These are phyloP conservation scores for Hylaeus anthracinus DNA, from an alignment of 1,140 invertebrate species.

Conservation along the genomic window DNA sequence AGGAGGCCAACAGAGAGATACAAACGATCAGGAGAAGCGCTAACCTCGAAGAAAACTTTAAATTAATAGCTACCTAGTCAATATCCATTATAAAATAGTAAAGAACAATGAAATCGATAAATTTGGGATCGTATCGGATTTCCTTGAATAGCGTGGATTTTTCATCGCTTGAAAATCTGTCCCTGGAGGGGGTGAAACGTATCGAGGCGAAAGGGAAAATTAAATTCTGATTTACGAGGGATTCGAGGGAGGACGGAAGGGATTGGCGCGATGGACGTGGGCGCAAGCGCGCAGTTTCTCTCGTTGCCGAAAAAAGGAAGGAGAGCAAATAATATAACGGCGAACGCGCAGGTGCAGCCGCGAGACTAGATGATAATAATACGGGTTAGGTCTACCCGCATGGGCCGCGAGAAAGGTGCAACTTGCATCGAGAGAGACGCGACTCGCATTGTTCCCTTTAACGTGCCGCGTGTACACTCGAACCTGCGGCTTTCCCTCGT, in stretches of 20 bases:
- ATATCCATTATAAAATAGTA: too few relatives aligned
- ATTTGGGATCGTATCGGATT: too few relatives aligned
- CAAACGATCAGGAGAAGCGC: too few relatives aligned
- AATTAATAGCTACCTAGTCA: too few relatives aligned
- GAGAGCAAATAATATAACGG: constrained; percentile 47
- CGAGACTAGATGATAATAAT: constrained; percentile 54
- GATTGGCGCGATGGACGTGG: neutral
- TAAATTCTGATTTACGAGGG: constrained; percentile 34
- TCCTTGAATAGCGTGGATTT: too few relatives aligned
- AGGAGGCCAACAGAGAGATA: too few relatives aligned
- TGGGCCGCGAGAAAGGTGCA: constrained; percentile 50
- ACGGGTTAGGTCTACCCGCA: constrained; percentile 59
- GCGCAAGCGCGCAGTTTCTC: constrained; percentile 9
- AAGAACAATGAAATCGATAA: too few relatives aligned
- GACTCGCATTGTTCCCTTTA: constrained; percentile 45
- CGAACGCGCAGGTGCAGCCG: constrained; percentile 51
- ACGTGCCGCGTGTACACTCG: constrained; percentile 3
- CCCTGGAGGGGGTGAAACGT: neutral
- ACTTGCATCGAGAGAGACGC: constrained; percentile 28
- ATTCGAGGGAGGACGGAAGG: neutral
- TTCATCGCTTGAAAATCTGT: neutral
- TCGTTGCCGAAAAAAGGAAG: constrained; percentile 30
- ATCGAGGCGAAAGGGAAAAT: constrained; percentile 13
- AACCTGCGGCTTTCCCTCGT: constrained; percentile 24
- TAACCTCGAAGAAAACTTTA: too few relatives aligned